Evolutionary conservation across 2,888 invertebrate genomes (phyloP).

Genomic region (Diabrotica balteata): DNA sequence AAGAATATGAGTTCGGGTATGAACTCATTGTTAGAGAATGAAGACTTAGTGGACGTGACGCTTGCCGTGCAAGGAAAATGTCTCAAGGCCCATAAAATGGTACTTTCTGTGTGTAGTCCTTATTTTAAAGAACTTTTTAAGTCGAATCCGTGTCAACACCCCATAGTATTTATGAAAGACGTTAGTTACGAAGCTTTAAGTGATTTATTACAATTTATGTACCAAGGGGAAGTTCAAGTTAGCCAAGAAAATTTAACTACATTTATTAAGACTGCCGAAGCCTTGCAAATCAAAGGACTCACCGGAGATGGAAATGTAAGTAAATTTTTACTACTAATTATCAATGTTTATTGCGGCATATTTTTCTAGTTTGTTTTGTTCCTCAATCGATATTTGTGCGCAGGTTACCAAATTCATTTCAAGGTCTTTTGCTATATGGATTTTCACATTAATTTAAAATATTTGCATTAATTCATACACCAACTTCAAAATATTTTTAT

Average conservation of each 20-base stretch:
- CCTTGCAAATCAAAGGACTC: slow-evolving; percentile 59
- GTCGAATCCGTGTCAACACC: slow-evolving; percentile 72
- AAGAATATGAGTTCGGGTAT: slow-evolving; percentile 73
- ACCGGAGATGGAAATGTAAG: slow-evolving; percentile 58
- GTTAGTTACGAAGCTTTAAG: slow-evolving; percentile 65
- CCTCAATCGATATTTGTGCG: slow-evolving; percentile 4
- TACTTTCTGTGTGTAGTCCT: slow-evolving; percentile 74
- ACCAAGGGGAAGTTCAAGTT: slow-evolving; percentile 66
- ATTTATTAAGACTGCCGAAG: slow-evolving; percentile 60
- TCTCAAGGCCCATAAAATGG: slow-evolving; percentile 74
- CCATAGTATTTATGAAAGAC: slow-evolving; percentile 68
- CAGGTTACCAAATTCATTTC: neutral
- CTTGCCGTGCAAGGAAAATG: slow-evolving; percentile 65
- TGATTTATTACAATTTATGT: slow-evolving; percentile 67
- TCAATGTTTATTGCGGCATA: slow-evolving; percentile 1
- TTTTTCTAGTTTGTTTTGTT: neutral
- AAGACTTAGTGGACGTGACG: slow-evolving; percentile 61
- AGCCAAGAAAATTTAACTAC: slow-evolving; percentile 57
- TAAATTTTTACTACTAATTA: slow-evolving; percentile 21
- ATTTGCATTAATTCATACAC: too few relatives aligned
- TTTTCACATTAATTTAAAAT: too few relatives aligned
- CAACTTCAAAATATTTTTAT: too few relatives aligned
- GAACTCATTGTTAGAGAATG: slow-evolving; percentile 60
- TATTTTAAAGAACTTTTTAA: slow-evolving; percentile 76
- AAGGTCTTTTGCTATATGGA: too few relatives aligned